A percentile compares a stretch with the other conserved stretches of the same genome.
Conservation (phyloP, 2,113 vertebrate genomes). For the Grammomys surdaster region DNA sequence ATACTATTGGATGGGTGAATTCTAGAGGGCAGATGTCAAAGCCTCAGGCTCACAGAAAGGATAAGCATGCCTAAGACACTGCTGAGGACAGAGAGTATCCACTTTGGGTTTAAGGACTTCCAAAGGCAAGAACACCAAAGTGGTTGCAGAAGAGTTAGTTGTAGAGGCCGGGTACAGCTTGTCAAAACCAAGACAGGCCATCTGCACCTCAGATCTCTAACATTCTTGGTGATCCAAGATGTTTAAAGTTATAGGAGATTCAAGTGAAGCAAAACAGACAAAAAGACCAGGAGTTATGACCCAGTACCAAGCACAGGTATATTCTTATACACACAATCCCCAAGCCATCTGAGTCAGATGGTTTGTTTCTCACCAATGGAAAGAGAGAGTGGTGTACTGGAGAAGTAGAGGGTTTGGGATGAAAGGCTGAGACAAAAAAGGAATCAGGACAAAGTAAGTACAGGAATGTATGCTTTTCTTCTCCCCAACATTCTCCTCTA, state of each 20-base stretch:
- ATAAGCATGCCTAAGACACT: background rate
- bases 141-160: background rate
- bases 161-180: background rate
- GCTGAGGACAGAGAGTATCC: background rate
- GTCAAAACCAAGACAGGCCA: too few relatives aligned
- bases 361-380: background rate
- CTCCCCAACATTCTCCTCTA: accelerated
- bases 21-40: background rate
- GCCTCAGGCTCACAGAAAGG: background rate
- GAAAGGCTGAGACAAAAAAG: background rate
- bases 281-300: background rate
- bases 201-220: background rate
- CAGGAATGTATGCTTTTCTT: background rate
- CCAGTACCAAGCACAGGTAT: background rate
- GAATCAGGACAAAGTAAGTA: too few relatives aligned
- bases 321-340: accelerated
- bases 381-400: background rate
- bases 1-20: background rate
- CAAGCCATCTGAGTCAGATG: background rate
- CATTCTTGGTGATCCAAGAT: background rate
- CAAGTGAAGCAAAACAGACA: background rate
- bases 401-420: background rate
- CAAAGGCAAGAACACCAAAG: background rate
- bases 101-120: background rate
- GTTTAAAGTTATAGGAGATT: background rate